phyloP scores from a whole-genome alignment of 92 coral and sea anemone genomes.

The Paragorgia papillata region DNA sequence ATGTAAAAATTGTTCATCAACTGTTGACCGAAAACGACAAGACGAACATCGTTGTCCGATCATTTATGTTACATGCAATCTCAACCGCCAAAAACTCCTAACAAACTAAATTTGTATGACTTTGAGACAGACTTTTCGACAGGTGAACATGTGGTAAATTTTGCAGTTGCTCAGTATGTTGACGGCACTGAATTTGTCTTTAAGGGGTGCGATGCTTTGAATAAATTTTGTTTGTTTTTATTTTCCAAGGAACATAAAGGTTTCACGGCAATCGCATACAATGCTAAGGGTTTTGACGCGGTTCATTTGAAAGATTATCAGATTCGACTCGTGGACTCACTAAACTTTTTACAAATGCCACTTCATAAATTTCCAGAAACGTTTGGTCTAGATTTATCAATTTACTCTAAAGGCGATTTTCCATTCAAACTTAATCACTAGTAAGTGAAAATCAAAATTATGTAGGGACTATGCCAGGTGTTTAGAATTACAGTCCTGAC shows the following conservation, averaged over 20 bases:
- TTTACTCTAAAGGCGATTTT: too few relatives aligned
- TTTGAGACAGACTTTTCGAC: slow-evolving; percentile 22
- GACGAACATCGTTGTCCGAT: slow-evolving; percentile 1
- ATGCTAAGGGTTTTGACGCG: slow-evolving; percentile 29
- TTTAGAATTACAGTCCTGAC: slow-evolving; percentile 2
- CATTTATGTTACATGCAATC: slow-evolving; percentile 16
- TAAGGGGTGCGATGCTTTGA: background rate
- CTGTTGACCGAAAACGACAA: slow-evolving; percentile 9
- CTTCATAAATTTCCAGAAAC: background rate
- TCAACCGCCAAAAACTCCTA: slow-evolving; percentile 1
- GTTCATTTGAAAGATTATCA: background rate
- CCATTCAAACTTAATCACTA: too few relatives aligned
- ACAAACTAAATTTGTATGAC: slow-evolving; percentile 8
- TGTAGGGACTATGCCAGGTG: slow-evolving; percentile 9
- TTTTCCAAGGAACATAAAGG: slow-evolving; percentile 22
- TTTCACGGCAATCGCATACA: slow-evolving; percentile 40
- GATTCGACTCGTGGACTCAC: background rate
- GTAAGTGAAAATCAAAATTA: too few relatives aligned
- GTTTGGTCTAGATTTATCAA: slow-evolving; percentile 10
- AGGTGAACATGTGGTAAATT: slow-evolving; percentile 35
- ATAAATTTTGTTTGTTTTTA: background rate
- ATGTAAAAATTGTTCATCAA: background rate
- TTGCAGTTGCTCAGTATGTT: slow-evolving; percentile 23
- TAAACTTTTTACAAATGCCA: slow-evolving; percentile 14
- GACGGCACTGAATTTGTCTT: background rate